Evolutionary conservation across 2,888 invertebrate species (phyloP), one percentile per base, ranked within the genome.

Genomic region (Ellobium chinense): DNA sequence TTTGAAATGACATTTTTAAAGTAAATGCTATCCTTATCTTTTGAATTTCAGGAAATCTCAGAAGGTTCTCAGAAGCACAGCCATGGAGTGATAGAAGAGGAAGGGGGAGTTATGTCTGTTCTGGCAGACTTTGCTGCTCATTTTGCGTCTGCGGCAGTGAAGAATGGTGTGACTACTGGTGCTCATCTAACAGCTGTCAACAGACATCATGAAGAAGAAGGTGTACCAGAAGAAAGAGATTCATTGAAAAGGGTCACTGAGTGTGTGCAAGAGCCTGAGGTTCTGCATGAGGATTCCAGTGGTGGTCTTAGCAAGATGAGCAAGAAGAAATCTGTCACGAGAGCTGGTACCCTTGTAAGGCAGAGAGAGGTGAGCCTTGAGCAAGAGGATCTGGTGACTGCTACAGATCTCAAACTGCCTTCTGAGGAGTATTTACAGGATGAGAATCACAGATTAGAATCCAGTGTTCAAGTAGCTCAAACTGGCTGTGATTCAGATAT

Each of bases 71-170:
- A 9, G 39, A 73, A 74, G 31, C 74, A 73, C 34, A 31, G 87
- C 54, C 89, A 90, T 54, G 88, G 89, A 1, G 89, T 89, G 5
- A 91, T 89, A 62, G 88, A 90, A 75, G 89, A 89, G 39, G 89
- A 89, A 65, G 85, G 85, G 29, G 85, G 86, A 27, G 78, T 85
- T 3, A 69, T 79, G 14, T 31, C 85, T 3, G 68, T 81, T 2
- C 69, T 90, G 7, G 76, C 83, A 21, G 90, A 91, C 34, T 91
- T 88, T 85, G 91, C 90, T 56, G 78, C 88, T 14, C 85, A 82
- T 60, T 76, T 89, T 62, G 83, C 84, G 21, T 68, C 81, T 29
- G 70, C 78, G 27, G 76, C 86, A 72, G 75, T 91, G 73, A 78
- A 83, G 54, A 88, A 89, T 68, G 88, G 90, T 18, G 85, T 90